phyloP scores from a whole-genome alignment of 2,888 invertebrate species.

The Leptothorax acervorum region DNA sequence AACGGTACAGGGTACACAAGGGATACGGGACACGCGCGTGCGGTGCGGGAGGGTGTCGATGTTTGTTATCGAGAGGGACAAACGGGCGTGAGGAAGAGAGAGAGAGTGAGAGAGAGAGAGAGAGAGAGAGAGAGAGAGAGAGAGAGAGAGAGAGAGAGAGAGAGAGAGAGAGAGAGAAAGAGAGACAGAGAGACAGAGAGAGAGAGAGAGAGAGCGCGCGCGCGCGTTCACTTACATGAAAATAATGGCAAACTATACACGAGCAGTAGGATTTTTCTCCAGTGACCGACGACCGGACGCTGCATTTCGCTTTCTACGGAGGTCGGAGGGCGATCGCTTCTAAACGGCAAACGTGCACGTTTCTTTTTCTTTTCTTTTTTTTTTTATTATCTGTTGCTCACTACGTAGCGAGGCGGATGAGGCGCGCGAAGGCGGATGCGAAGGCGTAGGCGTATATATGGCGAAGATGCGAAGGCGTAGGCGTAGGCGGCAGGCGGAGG shows the following conservation, averaged over 20 bases:
- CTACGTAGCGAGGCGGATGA: slow-evolving; percentile 44
- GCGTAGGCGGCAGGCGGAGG: slow-evolving; percentile 40
- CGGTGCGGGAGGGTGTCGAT: slow-evolving; percentile 14
- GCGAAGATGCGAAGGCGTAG: slow-evolving; percentile 30
- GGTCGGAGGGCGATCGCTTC: slow-evolving; percentile 33
- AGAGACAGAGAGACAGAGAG: no score
- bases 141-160: no score
- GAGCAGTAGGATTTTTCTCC: slow-evolving; percentile 82
- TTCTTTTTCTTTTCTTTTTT: no score
- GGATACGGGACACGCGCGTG: neutral
- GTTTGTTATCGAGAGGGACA: slow-evolving; percentile 40
- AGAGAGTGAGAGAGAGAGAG: no score
- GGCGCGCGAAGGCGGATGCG: slow-evolving; percentile 35
- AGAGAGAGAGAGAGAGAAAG: no score
- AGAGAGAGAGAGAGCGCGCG: slow-evolving; percentile 15
- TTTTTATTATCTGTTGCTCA: slow-evolving; percentile 40
- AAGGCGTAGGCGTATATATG: slow-evolving; percentile 28
- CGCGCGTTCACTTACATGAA: slow-evolving; percentile 81
- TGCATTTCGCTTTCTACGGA: slow-evolving; percentile 71
- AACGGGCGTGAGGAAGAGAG: neutral
- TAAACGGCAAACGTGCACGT: slow-evolving; percentile 44
- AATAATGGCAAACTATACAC: slow-evolving; percentile 84
- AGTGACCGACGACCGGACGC: slow-evolving; percentile 80
- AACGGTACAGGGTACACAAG: neutral
- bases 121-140: no score